phyloP scores from a whole-genome alignment of 92 coral and sea anemone species.

The Nematostella vectensis region DNA sequence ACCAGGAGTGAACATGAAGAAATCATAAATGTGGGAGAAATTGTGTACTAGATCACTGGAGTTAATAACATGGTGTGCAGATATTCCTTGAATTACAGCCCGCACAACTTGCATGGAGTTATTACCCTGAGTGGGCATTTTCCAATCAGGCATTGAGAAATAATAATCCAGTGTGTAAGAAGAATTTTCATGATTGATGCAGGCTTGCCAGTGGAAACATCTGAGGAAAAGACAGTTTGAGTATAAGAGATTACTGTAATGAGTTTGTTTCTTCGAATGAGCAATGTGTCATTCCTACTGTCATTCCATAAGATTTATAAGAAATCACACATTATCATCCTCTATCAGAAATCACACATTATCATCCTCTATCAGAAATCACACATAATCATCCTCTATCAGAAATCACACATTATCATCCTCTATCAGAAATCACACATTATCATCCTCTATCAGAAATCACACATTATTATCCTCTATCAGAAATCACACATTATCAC shows the following conservation, averaged over 20 bases:
- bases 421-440: too few relatives aligned
- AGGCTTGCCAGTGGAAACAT: constrained; percentile 69
- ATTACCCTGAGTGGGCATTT: constrained; percentile 13
- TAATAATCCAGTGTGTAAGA: constrained; percentile 54
- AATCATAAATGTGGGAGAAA: constrained; percentile 62
- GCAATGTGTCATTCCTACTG: too few relatives aligned
- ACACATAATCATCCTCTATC: too few relatives aligned
- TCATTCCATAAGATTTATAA: too few relatives aligned
- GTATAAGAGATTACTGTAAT: background rate
- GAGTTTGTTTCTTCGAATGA: background rate
- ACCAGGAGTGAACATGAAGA: constrained; percentile 53
- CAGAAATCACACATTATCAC: too few relatives aligned
- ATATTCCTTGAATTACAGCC: constrained; percentile 57
- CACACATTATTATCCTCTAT: too few relatives aligned
- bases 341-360: too few relatives aligned
- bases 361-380: too few relatives aligned
- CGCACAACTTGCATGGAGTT: constrained; percentile 44
- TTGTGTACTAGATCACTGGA: constrained; percentile 10
- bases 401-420: too few relatives aligned
- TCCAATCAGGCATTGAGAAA: constrained; percentile 60
- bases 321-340: too few relatives aligned
- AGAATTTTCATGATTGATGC: constrained; percentile 20
- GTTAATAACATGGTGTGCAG: background rate
- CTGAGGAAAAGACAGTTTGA: constrained; percentile 8
- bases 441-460: too few relatives aligned